Conservation (phyloP, 2,888 invertebrate species). For the Acronicta alni region DNA sequence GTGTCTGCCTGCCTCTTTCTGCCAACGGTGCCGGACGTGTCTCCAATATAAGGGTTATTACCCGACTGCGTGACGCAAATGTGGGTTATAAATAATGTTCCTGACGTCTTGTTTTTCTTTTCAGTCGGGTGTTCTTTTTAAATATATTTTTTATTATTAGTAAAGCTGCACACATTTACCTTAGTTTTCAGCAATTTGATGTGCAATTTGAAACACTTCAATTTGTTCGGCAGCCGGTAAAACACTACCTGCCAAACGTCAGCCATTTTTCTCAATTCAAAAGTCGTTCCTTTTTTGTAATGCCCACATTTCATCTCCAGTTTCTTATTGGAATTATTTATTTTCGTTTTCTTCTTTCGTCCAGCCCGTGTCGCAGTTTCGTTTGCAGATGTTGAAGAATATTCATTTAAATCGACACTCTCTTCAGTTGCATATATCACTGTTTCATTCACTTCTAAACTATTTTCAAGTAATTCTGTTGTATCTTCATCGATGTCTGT, state of each 20-base stretch:
- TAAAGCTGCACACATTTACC: slow-evolving; percentile 52
- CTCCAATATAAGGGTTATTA: too few species aligned
- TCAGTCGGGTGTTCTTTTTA: too few species aligned
- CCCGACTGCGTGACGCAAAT: too few species aligned
- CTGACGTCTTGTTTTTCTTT: too few species aligned
- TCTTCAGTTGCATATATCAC: not conserved
- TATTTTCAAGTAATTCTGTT: slow-evolving; percentile 9
- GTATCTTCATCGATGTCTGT: not conserved
- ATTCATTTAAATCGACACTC: not conserved
- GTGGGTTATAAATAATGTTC: too few species aligned
- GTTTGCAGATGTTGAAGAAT: not conserved
- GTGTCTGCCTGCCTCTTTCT: too few species aligned
- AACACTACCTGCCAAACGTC: slow-evolving; percentile 68
- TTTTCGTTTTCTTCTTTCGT: not conserved
- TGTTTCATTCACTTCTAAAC: slow-evolving; percentile 9
- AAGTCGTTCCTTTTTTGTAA: slow-evolving; percentile 39
- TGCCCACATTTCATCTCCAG: slow-evolving; percentile 38
- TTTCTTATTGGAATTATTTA: not conserved
- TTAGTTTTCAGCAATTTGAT: slow-evolving; percentile 52
- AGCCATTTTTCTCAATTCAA: slow-evolving; percentile 56
- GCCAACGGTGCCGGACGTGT: too few species aligned
- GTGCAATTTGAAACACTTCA: slow-evolving; percentile 68
- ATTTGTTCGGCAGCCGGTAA: slow-evolving; percentile 56
- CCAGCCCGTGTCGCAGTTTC: slow-evolving; percentile 6
- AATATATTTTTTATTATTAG: too few species aligned